A percentile compares a stretch with the other conserved stretches of the same genome.
Evolutionary conservation across 2,888 invertebrate species (phyloP).

Genomic region (Isotomurus palustris): DNA sequence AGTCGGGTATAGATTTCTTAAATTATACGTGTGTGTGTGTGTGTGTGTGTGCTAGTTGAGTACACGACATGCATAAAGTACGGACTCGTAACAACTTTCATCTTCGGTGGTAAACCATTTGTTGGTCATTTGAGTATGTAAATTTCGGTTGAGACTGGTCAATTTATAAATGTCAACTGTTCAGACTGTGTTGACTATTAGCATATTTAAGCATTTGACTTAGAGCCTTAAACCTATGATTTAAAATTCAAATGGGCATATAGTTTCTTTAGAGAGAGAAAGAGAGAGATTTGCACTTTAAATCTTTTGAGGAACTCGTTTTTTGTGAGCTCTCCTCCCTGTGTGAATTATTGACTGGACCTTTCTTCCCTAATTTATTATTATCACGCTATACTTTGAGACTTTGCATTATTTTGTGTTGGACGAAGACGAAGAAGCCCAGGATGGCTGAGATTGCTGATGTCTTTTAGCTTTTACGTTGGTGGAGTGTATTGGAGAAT

Average conservation of each 20-base stretch:
- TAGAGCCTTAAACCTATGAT: neutral
- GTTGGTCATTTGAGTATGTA: constrained; percentile 4
- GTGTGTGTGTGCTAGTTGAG: neutral
- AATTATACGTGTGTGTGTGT: too few species aligned
- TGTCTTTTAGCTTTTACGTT: neutral
- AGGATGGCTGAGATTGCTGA: too few species aligned
- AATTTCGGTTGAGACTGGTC: neutral
- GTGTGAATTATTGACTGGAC: constrained; percentile 10
- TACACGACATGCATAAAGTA: neutral
- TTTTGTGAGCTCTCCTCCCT: neutral
- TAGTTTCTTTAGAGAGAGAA: neutral
- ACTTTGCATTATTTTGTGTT: too few species aligned
- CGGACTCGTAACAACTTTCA: neutral
- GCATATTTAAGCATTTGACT: neutral
- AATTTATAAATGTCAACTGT: constrained; percentile 12
- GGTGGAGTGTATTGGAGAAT: neutral
- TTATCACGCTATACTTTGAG: too few species aligned
- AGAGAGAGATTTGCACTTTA: neutral
- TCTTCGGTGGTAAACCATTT: constrained; percentile 2
- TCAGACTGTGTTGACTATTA: too few species aligned
- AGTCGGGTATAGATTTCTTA: too few species aligned
- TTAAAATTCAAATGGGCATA: constrained; percentile 3
- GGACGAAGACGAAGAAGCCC: too few species aligned
- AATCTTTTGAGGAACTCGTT: neutral
- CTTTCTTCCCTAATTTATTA: constrained; percentile 3